Base-by-base conservation (phyloP, 2,888 invertebrate genomes). In the Vanessa cardui region DNA sequence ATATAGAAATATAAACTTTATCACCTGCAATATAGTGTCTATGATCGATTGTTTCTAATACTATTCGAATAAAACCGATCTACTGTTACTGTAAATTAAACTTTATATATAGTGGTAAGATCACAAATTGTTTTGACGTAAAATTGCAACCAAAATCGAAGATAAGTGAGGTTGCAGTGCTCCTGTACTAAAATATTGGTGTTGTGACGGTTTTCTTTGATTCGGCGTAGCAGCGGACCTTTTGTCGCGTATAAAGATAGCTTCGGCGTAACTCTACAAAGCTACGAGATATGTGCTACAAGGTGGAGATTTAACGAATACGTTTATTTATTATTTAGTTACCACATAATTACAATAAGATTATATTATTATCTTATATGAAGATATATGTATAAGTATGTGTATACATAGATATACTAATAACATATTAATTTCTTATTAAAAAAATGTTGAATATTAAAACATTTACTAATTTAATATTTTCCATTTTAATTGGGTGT, bases 171-270 rank as follows among this genome's bases (percentile, higher is more conserved):
- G 84, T 84, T 83, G 77, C 79, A 80, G 77, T 80, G 81, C 79
- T 83, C 81, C 80, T 78, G 77, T 76, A 77, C 80, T 88, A 84
- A 89, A 86, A 88, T 88, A 89, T 89, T 88, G 84, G 85, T 86
- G 85, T 86, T 85, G 82, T 83, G 83, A 83, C 80, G 85, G 83
- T 85, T 86, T 83, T 82, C 83, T 85, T 84, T 83, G 83, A 79
- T 80, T 78, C 81, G 47, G 44, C 31, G 33, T 59, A 81, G 82
- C 83, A 81, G 77, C 75, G 76, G 74, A 74, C 73, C 80, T 77
- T 79, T 80, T 80, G 82, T 82, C 80, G 78, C 77, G 39, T 12
- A 77, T 77, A 77, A 71, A 70, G 46, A 46, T n/a, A 26, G 62
- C 70, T 72, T 71, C 71, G 64, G 15, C 61, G 71, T 71, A 72